A percentile compares a stretch with the other conserved stretches of the same genome.
These are phyloP conservation scores for Alsophila aescularia DNA, from an alignment of 2,888 invertebrate genomes.

Conservation along the genomic window DNA sequence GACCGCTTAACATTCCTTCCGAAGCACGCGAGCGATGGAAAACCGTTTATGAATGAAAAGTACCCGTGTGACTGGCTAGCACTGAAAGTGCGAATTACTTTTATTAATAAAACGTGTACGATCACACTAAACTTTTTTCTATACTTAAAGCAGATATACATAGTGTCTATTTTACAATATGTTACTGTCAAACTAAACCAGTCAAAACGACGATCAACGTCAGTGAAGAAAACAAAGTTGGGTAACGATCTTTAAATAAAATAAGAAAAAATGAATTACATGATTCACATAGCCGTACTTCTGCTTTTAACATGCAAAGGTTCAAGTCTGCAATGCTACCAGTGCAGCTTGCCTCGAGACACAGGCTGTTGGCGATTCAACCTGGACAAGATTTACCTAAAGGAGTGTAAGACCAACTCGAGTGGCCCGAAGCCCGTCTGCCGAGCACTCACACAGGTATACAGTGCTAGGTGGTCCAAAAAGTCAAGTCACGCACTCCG, in stretches of 20 bases:
- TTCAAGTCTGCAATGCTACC: conserved; percentile 65
- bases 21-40: too few relatives aligned
- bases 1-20: too few relatives aligned
- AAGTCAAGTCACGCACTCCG: too few relatives aligned
- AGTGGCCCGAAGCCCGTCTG: conserved; percentile 52
- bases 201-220: neutral
- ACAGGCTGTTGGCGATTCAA: conserved; percentile 60
- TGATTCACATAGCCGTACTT: neutral
- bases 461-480: too few relatives aligned
- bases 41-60: too few relatives aligned
- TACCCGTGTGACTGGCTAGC: too few relatives aligned
- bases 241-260: neutral
- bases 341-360: conserved; percentile 57
- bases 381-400: conserved; percentile 53
- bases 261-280: conserved; percentile 6
- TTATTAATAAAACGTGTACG: too few relatives aligned
- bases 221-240: neutral
- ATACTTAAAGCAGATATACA: too few relatives aligned
- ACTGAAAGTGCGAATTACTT: too few relatives aligned
- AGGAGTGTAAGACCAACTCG: conserved; percentile 44
- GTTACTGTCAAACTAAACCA: too few relatives aligned
- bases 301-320: conserved; percentile 42
- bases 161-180: too few relatives aligned
- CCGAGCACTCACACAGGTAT: conserved; percentile 44
- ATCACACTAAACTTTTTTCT: too few relatives aligned